Evolutionary conservation across 2,888 invertebrate species (phyloP).

Genomic region (Cheilosia grossa): DNA sequence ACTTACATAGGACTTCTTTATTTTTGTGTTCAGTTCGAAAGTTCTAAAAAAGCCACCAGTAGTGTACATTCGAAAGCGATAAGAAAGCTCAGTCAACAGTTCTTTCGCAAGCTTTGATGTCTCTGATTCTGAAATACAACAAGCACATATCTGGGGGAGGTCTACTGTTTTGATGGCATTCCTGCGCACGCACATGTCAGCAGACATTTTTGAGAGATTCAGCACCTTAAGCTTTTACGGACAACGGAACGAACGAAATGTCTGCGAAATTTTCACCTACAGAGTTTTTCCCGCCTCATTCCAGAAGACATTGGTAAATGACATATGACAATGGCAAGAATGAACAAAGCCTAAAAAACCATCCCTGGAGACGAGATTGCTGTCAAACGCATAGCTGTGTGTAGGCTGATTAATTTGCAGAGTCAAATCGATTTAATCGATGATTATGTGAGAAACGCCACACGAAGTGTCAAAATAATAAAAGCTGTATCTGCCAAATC

Average conservation of each 20-base stretch:
- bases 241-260: slow-evolving; percentile 1
- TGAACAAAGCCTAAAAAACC: slow-evolving; percentile 1
- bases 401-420: slow-evolving; percentile 33
- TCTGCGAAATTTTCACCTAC: not conserved
- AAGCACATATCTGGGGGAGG: not conserved
- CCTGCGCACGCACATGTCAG: slow-evolving; percentile 30
- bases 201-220: slow-evolving; percentile 16
- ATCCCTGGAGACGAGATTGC: not conserved
- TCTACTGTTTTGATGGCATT: not conserved
- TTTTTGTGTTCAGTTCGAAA: not conserved
- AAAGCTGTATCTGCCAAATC: slow-evolving; percentile 38
- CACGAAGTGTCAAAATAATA: slow-evolving; percentile 25
- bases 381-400: not conserved
- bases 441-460: slow-evolving; percentile 1
- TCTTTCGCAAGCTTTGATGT: not conserved
- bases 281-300: not conserved
- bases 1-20: not conserved
- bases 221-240: slow-evolving; percentile 3
- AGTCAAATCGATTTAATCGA: slow-evolving; percentile 67
- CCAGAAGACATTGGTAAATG: not conserved
- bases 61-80: not conserved
- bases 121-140: not conserved
- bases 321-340: not conserved
- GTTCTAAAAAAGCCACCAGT: slow-evolving; percentile 21
- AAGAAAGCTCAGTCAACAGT: slow-evolving; percentile 4